Percentiles rank a stretch among this genome's conserved stretches.
Evolutionary conservation across 2,113 vertebrate genomes (phyloP).

Genomic region (Ciconia maguari): DNA sequence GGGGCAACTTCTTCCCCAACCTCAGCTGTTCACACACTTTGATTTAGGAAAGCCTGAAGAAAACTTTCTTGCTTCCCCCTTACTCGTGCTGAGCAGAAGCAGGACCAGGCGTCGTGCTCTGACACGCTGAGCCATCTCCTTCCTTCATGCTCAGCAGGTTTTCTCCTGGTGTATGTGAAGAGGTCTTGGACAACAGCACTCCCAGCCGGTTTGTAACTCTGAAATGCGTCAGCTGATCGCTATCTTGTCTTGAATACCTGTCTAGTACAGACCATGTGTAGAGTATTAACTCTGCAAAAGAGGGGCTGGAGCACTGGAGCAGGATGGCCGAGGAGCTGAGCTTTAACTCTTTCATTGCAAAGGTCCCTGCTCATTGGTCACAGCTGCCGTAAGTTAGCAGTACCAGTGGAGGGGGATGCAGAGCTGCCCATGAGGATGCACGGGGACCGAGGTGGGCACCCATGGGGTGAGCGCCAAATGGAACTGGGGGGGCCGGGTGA

Average conservation of each 20-base stretch:
- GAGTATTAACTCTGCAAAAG: not conserved
- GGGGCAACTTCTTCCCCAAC: not conserved
- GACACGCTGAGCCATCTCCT: not conserved
- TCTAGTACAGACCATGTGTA: not conserved
- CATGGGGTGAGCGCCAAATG: not conserved
- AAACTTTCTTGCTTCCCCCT: conserved; percentile 3
- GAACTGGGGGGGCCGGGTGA: not conserved
- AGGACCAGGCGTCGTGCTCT: not conserved
- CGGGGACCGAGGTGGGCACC: not conserved
- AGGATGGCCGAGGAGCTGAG: not conserved
- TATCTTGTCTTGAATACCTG: conserved; percentile 44
- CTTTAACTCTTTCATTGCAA: not conserved
- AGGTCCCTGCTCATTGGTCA: not conserved
- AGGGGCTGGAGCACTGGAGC: not conserved
- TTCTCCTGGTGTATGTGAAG: not conserved
- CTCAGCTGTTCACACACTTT: conserved; percentile 14
- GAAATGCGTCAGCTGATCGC: not conserved
- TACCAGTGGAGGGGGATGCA: not conserved
- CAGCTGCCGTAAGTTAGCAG: rapidly evolving
- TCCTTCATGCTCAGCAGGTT: not conserved
- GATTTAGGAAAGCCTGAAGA: conserved; percentile 25
- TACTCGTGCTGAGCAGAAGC: not conserved
- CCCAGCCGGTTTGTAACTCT: not conserved
- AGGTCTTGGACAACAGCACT: not conserved
- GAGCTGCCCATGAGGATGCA: not conserved